These are phyloP conservation scores for Xenus cinereus DNA, from an alignment of 2,113 vertebrate genomes.

Conservation along the genomic window DNA sequence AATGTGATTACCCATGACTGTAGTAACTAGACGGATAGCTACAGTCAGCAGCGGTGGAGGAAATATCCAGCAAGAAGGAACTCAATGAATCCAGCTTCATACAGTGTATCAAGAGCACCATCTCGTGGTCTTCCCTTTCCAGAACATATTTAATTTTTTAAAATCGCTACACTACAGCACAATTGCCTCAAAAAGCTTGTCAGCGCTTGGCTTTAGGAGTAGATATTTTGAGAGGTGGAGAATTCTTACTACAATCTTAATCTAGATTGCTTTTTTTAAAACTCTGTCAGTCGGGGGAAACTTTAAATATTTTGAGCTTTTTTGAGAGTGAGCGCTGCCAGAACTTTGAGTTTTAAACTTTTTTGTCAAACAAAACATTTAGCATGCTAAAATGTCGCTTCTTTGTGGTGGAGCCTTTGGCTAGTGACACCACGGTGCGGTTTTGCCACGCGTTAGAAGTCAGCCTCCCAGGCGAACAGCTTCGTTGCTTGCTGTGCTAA, in stretches of 20 bases:
- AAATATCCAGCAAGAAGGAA: neutral
- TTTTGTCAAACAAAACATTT: neutral
- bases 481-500: neutral
- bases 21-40: neutral
- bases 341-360: neutral
- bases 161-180: neutral
- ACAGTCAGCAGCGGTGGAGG: neutral
- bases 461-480: neutral
- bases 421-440: neutral
- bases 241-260: neutral
- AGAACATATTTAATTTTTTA: neutral
- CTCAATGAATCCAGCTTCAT: rapidly evolving
- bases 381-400: neutral
- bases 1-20: rapidly evolving
- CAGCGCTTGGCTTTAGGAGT: neutral
- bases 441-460: neutral
- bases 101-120: slow-evolving; percentile 63
- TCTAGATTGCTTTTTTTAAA: neutral
- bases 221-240: neutral
- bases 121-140: slow-evolving; percentile 51
- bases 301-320: neutral
- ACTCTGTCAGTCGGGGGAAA: rapidly evolving
- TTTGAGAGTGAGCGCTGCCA: neutral
- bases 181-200: neutral
- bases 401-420: neutral